These are phyloP conservation scores for Daphoenositta chrysoptera DNA, from an alignment of 2,113 vertebrate genomes.

Conservation along the genomic window DNA sequence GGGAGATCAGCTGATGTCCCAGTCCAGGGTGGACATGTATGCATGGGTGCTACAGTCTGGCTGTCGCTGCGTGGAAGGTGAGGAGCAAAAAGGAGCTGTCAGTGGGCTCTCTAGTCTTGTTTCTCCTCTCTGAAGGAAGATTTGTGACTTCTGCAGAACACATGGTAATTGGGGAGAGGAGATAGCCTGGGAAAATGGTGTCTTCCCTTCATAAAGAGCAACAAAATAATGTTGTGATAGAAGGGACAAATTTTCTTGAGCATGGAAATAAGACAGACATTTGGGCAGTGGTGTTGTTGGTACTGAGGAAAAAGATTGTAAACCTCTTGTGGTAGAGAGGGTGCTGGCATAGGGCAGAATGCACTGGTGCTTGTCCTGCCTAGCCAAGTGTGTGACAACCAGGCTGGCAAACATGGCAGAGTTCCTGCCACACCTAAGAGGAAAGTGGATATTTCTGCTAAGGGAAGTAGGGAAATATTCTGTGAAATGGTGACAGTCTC, in stretches of 20 bases:
- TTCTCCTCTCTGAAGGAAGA: not conserved
- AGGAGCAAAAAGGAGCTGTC: not conserved
- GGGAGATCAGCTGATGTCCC: conserved; percentile 98
- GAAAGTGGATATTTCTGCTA: not conserved
- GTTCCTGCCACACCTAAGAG: not conserved
- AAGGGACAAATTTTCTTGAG: not conserved
- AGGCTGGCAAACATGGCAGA: not conserved
- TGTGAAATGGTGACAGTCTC: not conserved
- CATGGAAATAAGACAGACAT: not conserved
- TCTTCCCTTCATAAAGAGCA: not conserved
- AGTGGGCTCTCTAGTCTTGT: not conserved
- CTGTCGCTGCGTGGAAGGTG: conserved; percentile 96
- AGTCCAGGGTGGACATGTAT: conserved; percentile 97
- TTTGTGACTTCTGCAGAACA: not conserved
- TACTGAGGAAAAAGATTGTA: not conserved
- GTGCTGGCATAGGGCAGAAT: not conserved
- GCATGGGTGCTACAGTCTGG: conserved; percentile 95
- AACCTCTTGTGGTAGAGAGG: not conserved
- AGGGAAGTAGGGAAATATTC: not conserved
- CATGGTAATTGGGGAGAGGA: not conserved
- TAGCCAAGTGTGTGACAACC: not conserved
- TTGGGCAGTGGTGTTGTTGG: not conserved
- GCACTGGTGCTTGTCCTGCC: not conserved
- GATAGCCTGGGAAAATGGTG: not conserved
- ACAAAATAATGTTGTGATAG: not conserved